phyloP scores from a whole-genome alignment of 2,797 vertebrate genomes.

The Amazona finschi region DNA sequence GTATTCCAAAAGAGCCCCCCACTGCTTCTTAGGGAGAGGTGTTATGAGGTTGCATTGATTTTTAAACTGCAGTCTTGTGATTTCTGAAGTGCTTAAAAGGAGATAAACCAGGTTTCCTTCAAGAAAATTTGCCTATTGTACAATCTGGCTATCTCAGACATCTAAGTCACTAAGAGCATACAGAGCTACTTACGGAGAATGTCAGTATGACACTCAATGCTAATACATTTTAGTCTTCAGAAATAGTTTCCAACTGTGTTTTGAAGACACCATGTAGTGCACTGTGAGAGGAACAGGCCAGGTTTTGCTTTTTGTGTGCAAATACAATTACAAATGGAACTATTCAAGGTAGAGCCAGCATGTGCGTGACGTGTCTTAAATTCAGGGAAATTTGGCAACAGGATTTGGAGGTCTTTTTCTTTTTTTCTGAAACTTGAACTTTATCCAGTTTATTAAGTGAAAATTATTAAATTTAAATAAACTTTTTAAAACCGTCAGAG shows the following conservation, averaged over 20 bases:
- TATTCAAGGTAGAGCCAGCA: neutral
- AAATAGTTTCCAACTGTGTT: neutral
- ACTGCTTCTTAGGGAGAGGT: neutral
- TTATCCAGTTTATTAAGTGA: neutral
- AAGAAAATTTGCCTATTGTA: neutral
- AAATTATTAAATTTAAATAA: neutral
- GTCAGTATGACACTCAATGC: neutral
- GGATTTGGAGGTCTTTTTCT: neutral
- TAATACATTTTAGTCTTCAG: neutral
- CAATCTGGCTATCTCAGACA: neutral
- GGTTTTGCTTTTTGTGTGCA: neutral
- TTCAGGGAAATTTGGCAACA: neutral
- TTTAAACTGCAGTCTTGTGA: neutral
- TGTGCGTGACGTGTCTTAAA: neutral
- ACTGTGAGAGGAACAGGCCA: neutral
- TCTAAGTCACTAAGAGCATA: neutral
- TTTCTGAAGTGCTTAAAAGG: neutral
- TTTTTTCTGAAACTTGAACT: neutral
- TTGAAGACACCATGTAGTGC: neutral
- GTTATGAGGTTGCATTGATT: neutral
- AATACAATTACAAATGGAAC: neutral
- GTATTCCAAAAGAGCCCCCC: neutral
- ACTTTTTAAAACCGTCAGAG: neutral
- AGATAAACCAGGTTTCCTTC: neutral
- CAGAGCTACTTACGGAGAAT: neutral